Evolutionary conservation across 2,888 invertebrate species (phyloP).

Genomic region (Sphaeridia pumilis): DNA sequence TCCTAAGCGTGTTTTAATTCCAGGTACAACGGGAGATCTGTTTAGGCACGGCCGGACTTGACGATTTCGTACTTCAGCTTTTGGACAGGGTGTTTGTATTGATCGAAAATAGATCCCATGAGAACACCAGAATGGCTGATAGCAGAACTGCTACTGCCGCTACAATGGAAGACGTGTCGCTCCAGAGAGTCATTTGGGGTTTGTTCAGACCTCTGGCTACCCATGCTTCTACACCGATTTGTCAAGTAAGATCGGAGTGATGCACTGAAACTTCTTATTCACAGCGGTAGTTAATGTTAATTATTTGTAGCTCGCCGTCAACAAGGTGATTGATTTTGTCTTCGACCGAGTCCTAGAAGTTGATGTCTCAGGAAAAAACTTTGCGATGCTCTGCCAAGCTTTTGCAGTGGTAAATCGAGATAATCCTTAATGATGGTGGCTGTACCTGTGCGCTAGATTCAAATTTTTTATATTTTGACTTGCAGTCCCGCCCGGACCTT

Average conservation of each 20-base stretch:
- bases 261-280: conserved; percentile 13
- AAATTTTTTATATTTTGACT: conserved; percentile 2
- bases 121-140: conserved; percentile 51
- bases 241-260: conserved; percentile 24
- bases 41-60: conserved; percentile 70
- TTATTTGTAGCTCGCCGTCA: conserved; percentile 50
- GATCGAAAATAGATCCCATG: conserved; percentile 58
- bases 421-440: neutral
- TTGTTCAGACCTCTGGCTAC: conserved; percentile 44
- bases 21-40: conserved; percentile 58
- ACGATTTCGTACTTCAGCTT: conserved; percentile 77
- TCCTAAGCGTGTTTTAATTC: conserved; percentile 14
- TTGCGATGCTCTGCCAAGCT: conserved; percentile 57
- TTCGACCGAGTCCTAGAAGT: conserved; percentile 67
- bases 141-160: conserved; percentile 23
- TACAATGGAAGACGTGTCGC: conserved; percentile 55
- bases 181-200: conserved; percentile 42
- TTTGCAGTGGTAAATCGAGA: conserved; percentile 41
- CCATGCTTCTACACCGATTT: conserved; percentile 32
- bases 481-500: conserved; percentile 52
- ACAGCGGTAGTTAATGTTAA: conserved; percentile 7
- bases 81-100: conserved; percentile 62
- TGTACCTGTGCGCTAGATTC: neutral
- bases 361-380: conserved; percentile 67
- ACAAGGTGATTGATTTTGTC: conserved; percentile 62